Base-by-base conservation (phyloP, 2,888 invertebrate genomes). In the Philonicus albiceps region DNA sequence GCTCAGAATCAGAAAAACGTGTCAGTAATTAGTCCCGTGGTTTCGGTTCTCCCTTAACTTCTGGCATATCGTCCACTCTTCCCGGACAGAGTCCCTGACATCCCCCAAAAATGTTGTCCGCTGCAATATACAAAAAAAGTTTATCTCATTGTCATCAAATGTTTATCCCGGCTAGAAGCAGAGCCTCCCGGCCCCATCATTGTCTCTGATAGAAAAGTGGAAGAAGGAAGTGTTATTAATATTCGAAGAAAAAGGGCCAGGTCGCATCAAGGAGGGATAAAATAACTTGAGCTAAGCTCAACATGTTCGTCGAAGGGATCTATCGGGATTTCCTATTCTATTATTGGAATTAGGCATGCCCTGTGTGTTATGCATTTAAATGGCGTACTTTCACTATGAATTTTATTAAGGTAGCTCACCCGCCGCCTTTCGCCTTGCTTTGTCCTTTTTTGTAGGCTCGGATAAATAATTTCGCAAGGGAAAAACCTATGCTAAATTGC, bases 331-430 rank as follows among this genome's bases (percentile, higher is more conserved):
- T 92, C 90, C 91, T 92, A 91, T 92, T 92, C 92, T 92, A 92
- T 92, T 92, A 92, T 92, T 92, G 92, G 92, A 91, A 92, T 92
- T 92, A 92, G 92, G 91, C 86, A 91, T 91, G 90, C 91, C 91
- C 91, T 92, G 90, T 92, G 92, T 92, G 92, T 92, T 92, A 92
- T 92, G 92, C 92, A 92, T 92, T 92, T 92, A 92, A 92, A 92
- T 92, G 92, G 91, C 92, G 92, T 92, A 91, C 91, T 92, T 92
- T 92, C 91, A 92, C 19, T 85, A 85, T 85, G 49, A 75, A 53
- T 75, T 75, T 85, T 85, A 85, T 85, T 53, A 85, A 85, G 74
- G 83, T 83, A 40, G 34, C 80, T 49, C 80, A 22, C 22, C 64
- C 64, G 64, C 64, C 64, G 64, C 3, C 49, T 43, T 53, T 53